Conservation (phyloP, 1,140 invertebrate genomes). For the Philotrypesis tridentata region DNA sequence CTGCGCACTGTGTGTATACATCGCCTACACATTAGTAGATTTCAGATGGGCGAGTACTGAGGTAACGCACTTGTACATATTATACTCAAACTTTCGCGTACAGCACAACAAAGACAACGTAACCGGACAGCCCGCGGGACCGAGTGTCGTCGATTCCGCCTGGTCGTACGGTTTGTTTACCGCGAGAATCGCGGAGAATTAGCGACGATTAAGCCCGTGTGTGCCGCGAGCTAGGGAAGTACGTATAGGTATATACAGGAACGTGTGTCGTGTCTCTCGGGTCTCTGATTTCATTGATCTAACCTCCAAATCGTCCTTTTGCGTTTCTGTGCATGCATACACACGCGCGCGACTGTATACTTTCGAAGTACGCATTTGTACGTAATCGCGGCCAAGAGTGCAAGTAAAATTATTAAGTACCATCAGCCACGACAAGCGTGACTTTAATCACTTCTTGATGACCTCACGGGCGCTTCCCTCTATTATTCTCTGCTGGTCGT, state of each 20-base stretch:
- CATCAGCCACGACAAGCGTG: background rate
- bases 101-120: too few relatives aligned
- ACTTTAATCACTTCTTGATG: background rate
- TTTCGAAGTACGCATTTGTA: background rate
- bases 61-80: background rate
- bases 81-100: too few relatives aligned
- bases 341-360: too few relatives aligned
- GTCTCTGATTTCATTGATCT: conserved; percentile 31
- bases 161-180: background rate
- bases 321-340: too few relatives aligned
- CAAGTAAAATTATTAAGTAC: too few relatives aligned
- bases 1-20: too few relatives aligned
- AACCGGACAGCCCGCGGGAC: too few relatives aligned
- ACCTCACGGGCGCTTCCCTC: background rate
- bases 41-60: background rate
- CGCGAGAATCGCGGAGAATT: background rate
- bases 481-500: too few relatives aligned
- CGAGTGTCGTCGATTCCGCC: too few relatives aligned
- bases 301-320: conserved; percentile 10
- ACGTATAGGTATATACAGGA: too few relatives aligned
- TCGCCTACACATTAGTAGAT: background rate
- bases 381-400: too few relatives aligned
- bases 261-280: background rate
- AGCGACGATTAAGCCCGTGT: background rate
- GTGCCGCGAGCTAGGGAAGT: background rate